These are phyloP conservation scores for Euphonia xanthogaster DNA, from an alignment of 2,797 vertebrate genomes.

Conservation along the genomic window DNA sequence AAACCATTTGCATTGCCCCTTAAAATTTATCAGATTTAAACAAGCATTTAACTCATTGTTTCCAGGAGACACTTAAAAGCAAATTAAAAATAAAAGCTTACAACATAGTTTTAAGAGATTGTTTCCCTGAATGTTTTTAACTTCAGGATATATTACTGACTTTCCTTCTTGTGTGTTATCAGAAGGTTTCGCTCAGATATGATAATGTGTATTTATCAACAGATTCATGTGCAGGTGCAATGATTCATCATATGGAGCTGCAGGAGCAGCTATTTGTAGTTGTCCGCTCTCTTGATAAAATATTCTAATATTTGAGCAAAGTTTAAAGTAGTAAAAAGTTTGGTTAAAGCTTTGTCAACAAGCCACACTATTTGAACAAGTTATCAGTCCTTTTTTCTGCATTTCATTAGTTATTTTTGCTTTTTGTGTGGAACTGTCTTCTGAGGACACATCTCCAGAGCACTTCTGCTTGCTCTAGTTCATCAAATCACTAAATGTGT, in stretches of 20 bases:
- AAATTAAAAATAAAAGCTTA: neutral
- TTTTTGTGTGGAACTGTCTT: neutral
- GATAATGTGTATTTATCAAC: neutral
- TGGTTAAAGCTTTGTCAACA: neutral
- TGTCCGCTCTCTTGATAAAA: neutral
- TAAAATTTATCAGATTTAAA: neutral
- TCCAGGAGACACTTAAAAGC: neutral
- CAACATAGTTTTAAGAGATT: neutral
- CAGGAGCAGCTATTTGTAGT: neutral
- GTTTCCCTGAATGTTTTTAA: neutral
- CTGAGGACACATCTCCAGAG: neutral
- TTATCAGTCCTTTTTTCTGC: neutral
- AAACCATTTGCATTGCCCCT: slow-evolving; percentile 9
- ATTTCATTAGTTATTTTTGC: neutral
- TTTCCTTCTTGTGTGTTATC: neutral
- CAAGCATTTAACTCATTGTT: neutral
- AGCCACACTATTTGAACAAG: neutral
- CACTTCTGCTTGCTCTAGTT: neutral
- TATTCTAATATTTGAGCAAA: neutral
- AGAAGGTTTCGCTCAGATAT: neutral
- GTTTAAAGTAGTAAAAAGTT: neutral
- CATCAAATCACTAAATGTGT: neutral
- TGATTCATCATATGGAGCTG: neutral
- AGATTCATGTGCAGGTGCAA: neutral
- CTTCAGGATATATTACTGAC: neutral